Base-by-base conservation (phyloP, 2,888 invertebrate genomes). In the Leucophenga maculata region DNA sequence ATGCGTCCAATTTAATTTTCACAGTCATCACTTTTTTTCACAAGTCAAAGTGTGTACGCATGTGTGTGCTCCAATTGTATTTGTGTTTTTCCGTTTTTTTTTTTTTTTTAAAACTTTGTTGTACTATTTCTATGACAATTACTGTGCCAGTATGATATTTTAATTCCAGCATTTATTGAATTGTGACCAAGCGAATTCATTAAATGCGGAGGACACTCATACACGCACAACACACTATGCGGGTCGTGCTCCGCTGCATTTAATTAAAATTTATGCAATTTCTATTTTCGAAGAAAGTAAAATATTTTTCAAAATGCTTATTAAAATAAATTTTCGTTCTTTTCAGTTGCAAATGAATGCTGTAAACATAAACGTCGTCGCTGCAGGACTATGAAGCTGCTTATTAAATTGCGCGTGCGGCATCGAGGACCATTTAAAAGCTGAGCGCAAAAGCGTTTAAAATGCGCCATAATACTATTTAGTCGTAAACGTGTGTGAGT, bases 251-350 rank as follows among this genome's bases (percentile, higher is more conserved):
- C 2, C 66, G 72, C 69, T 32, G 39, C 39, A 39, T 26, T 46
- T 44, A 46, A 71, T 71, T 74, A 52, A 70, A 76, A 76, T 74
- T 78, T 74, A 77, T 78, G 77, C 76, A 78, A 77, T 72, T 69
- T 73, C 22, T 31, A 39, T 54, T 65, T 54, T 65, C 18, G n/a
- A 20, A 44, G 44, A 68, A 62, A 52, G 39, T 48, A 64, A 54
- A n/a, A 22, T 31, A 48, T 64, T 22, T 65, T 65, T 32, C 22
- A 65, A 66, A 62, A 70, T 39, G 54, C 65, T 32, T 72, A 54
- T 39, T 32, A 32, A 32, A 32, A 39, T 39, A 39, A 26, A 46
- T 65, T 67, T 52, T 69, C 46, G 62, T 48, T 62, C 26, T 16
- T 39, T 57, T 67, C 26, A 57, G 6, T 26, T 57, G 16, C 20